Evolutionary conservation across 2,797 vertebrate genomes (phyloP).

Genomic region (Myotis pilosus): DNA sequence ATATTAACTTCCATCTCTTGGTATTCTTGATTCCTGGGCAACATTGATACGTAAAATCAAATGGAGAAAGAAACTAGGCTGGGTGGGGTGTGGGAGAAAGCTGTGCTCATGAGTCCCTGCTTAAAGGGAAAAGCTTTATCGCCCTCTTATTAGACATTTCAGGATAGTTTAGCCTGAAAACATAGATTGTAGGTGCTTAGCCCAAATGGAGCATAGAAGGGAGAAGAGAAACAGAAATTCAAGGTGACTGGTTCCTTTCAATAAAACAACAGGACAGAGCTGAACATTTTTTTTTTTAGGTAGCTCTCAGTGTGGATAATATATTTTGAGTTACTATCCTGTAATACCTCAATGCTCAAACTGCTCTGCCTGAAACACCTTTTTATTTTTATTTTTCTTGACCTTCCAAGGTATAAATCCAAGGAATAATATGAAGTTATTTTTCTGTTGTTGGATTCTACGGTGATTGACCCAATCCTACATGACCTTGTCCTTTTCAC

Average conservation of each 20-base stretch:
- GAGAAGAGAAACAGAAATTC: background rate
- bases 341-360: background rate
- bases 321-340: background rate
- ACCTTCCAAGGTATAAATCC: background rate
- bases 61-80: background rate
- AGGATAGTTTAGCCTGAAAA: background rate
- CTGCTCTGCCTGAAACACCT: background rate
- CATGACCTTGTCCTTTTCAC: background rate
- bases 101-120: background rate
- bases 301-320: background rate
- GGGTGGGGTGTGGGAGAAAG: background rate
- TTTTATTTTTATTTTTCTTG: background rate
- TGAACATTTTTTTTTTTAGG: background rate
- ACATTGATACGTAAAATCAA: background rate
- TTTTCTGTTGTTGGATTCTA: background rate
- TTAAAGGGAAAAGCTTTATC: background rate
- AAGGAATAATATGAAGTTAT: background rate
- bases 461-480: background rate
- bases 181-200: background rate
- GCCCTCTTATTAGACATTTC: background rate
- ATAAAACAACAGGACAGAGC: background rate
- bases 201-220: background rate
- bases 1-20: background rate
- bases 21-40: background rate
- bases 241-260: background rate